Percentiles rank a stretch among this genome's conserved stretches.
phyloP scores from a whole-genome alignment of 2,113 vertebrate genomes.

The Dendropsophus ebraccatus region DNA sequence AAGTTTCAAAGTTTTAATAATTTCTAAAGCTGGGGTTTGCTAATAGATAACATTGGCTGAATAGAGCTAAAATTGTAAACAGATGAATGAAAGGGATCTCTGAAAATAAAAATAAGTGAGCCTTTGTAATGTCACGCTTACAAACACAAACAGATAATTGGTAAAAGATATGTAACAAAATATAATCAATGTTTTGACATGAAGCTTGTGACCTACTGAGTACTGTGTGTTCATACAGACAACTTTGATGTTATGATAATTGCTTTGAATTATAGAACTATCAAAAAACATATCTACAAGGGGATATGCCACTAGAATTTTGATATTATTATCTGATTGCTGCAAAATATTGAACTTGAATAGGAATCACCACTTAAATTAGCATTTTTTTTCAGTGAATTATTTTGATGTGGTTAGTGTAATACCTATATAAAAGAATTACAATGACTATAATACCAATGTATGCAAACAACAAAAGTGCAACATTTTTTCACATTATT shows the following conservation, averaged over 20 bases:
- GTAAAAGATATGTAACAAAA: neutral
- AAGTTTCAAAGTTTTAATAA: neutral
- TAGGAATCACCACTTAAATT: neutral
- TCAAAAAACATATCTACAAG: neutral
- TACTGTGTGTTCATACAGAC: neutral
- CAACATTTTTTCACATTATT: no score
- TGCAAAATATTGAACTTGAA: neutral
- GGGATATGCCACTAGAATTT: neutral
- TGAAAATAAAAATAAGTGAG: neutral
- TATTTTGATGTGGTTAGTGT: neutral
- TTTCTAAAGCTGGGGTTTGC: neutral
- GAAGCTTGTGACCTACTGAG: neutral
- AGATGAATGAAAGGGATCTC: neutral
- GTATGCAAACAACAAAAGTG: neutral
- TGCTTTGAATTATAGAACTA: slow-evolving; percentile 1
- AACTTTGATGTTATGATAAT: neutral
- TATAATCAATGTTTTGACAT: slow-evolving; percentile 4
- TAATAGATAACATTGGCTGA: neutral
- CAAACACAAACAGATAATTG: neutral
- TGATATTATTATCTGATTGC: neutral
- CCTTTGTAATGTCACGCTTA: neutral
- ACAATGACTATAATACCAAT: neutral
- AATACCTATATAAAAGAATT: neutral
- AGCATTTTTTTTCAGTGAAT: neutral
- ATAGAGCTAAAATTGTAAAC: neutral